phyloP scores from a whole-genome alignment of 2,113 vertebrate species.

The Thryonomys swinderianus region DNA sequence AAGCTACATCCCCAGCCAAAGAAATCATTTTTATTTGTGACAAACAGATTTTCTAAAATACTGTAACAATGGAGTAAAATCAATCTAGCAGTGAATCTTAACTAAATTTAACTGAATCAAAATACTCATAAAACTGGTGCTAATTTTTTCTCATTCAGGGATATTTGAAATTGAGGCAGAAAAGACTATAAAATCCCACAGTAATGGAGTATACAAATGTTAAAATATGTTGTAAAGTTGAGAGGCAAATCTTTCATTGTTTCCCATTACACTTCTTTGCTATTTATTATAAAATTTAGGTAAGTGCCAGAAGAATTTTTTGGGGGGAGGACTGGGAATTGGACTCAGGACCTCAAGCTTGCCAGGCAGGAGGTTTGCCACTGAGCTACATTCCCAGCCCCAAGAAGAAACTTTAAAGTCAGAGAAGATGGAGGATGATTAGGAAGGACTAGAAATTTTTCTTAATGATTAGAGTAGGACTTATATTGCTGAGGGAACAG shows the following conservation, averaged over 20 bases:
- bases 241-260: neutral
- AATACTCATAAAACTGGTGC: neutral
- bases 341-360: too few species aligned
- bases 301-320: neutral
- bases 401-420: neutral
- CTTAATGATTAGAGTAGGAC: neutral
- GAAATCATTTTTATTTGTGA: neutral
- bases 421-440: neutral
- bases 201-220: neutral
- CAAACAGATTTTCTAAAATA: neutral
- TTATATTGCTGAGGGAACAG: neutral
- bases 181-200: neutral
- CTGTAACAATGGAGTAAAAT: neutral
- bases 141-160: neutral
- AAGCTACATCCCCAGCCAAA: too few species aligned
- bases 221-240: neutral
- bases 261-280: neutral
- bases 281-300: neutral
- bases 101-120: neutral
- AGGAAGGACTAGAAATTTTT: constrained; percentile 13
- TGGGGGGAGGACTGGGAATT: too few species aligned
- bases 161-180: neutral
- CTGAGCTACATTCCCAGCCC: too few species aligned
- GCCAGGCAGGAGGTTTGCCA: too few species aligned
- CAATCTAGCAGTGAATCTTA: neutral